Evolutionary conservation across 2,797 vertebrate species (phyloP).

Genomic region (Fratercula arctica): DNA sequence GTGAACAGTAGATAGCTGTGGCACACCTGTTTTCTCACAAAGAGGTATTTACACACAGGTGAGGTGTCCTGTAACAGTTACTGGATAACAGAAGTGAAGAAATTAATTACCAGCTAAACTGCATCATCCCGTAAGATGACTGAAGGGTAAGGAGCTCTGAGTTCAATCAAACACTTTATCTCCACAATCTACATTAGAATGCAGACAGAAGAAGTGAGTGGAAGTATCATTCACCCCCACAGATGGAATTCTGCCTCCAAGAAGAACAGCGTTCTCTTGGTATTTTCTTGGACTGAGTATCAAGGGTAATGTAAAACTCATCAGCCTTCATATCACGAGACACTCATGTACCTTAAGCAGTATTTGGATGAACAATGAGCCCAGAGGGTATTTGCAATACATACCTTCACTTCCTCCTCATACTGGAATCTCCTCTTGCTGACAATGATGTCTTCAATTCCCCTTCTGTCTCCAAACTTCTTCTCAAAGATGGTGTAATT

Average conservation of each 20-base stretch:
- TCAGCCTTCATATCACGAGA: neutral
- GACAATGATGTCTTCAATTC: constrained; percentile 97
- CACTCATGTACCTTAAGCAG: accelerated
- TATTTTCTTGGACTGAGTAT: neutral
- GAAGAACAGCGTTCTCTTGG: neutral
- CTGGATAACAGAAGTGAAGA: neutral
- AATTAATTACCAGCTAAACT: neutral
- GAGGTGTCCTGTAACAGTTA: neutral
- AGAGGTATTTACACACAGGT: neutral
- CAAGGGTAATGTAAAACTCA: accelerated
- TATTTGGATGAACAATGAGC: neutral
- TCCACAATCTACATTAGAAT: neutral
- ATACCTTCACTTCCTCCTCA: constrained; percentile 97
- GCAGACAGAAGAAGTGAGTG: neutral
- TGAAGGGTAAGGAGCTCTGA: neutral
- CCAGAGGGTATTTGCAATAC: neutral
- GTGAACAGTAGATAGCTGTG: neutral
- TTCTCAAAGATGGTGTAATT: constrained; percentile 98
- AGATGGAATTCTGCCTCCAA: neutral
- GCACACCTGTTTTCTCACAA: neutral
- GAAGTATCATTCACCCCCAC: neutral
- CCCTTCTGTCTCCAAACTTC: constrained; percentile 94
- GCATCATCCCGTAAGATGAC: neutral
- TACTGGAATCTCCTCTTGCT: constrained; percentile 97
- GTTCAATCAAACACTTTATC: neutral